Conservation (phyloP, 2,113 vertebrate genomes). For the Hystrix cristata region DNA sequence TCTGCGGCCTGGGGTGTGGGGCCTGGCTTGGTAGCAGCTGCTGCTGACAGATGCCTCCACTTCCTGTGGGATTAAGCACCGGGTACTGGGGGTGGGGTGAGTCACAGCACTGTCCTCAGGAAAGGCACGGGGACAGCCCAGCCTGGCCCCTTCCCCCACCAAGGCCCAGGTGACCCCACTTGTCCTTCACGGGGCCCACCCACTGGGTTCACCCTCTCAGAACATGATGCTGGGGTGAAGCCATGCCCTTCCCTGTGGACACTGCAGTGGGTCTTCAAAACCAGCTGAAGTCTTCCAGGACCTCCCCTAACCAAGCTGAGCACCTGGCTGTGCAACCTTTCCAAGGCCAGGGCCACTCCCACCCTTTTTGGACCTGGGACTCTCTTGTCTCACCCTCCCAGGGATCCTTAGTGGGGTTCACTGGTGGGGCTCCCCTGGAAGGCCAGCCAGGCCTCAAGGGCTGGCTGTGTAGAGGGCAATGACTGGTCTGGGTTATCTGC, state of each 20-base stretch:
- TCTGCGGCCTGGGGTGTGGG: neutral
- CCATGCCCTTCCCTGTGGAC: neutral
- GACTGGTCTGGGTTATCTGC: neutral
- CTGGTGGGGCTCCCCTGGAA: neutral
- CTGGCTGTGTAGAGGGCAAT: accelerated
- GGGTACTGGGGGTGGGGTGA: conserved; percentile 52
- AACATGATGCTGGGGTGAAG: neutral
- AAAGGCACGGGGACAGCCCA: neutral
- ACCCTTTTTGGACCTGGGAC: neutral
- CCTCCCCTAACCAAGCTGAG: neutral
- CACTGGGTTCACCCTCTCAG: neutral
- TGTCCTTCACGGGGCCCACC: accelerated
- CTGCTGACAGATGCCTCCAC: conserved; percentile 62
- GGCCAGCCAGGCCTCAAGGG: neutral
- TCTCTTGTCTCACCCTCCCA: neutral
- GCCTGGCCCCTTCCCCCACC: neutral
- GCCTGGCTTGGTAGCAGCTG: conserved; percentile 63
- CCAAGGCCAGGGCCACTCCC: neutral
- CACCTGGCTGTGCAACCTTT: neutral
- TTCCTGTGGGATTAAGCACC: conserved; percentile 81
- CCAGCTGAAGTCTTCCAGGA: neutral
- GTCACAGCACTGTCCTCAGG: conserved; percentile 38
- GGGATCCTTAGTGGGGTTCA: neutral
- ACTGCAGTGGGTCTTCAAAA: neutral
- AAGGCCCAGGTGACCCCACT: accelerated